These are phyloP conservation scores for Psilopsiagon aymara DNA, from an alignment of 2,113 vertebrate genomes.

Conservation along the genomic window DNA sequence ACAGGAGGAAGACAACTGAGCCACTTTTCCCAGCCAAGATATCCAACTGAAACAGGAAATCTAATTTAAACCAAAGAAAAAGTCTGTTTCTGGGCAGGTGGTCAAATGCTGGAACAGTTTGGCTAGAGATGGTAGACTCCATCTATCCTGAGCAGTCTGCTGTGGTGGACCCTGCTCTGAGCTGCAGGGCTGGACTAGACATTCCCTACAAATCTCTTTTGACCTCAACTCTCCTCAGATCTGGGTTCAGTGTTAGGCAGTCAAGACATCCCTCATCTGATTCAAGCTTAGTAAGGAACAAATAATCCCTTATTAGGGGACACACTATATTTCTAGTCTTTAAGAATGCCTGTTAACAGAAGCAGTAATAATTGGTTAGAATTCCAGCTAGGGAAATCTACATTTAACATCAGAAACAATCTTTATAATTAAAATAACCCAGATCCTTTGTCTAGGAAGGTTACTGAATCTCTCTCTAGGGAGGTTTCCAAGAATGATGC, in stretches of 20 bases:
- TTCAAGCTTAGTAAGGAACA: background rate
- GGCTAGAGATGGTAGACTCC: background rate
- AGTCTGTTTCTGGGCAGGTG: background rate
- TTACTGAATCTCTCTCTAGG: background rate
- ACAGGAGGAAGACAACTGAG: background rate
- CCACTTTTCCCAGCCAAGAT: background rate
- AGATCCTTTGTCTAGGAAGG: background rate
- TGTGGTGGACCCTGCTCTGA: background rate
- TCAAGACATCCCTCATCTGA: background rate
- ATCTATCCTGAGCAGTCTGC: background rate
- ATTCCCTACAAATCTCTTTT: background rate
- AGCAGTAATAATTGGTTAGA: background rate
- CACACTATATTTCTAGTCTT: background rate
- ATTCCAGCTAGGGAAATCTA: background rate
- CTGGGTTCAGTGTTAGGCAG: background rate
- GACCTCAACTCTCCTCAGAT: background rate
- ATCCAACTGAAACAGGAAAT: background rate
- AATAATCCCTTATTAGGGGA: background rate
- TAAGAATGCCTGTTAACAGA: background rate
- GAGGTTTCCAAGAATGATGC: background rate
- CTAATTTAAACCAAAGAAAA: rapidly evolving
- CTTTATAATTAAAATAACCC: background rate
- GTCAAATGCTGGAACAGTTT: background rate
- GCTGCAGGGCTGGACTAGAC: background rate
- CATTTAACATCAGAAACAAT: background rate